Evolutionary conservation across 1,140 invertebrate genomes (phyloP).

Genomic region (Drosophila murphyi): DNA sequence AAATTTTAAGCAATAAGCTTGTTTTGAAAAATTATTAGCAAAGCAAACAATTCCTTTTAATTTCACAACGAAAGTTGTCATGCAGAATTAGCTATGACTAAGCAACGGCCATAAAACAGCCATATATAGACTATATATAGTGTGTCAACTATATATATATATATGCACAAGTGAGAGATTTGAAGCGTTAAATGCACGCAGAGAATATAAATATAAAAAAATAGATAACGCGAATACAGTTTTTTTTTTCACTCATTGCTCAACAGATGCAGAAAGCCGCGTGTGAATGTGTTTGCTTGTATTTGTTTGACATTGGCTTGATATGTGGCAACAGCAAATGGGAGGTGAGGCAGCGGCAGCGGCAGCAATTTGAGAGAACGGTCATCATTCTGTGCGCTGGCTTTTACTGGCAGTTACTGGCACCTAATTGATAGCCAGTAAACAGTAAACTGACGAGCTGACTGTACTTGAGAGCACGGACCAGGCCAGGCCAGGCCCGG

Average conservation of each 20-base stretch:
- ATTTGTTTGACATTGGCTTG: constrained; percentile 49
- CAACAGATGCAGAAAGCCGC: constrained; percentile 33
- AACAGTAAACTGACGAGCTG: constrained; percentile 50
- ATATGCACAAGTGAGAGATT: not conserved
- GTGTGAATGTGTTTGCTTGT: constrained; percentile 13
- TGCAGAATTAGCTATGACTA: constrained; percentile 14
- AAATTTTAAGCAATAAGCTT: no score
- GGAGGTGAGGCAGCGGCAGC: not conserved
- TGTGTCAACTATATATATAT: not conserved
- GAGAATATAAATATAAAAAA: not conserved
- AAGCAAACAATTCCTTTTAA: not conserved
- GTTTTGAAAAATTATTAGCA: no score
- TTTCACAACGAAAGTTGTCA: not conserved
- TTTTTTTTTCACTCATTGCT: constrained; percentile 16
- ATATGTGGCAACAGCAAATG: constrained; percentile 10
- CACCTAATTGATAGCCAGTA: constrained; percentile 72
- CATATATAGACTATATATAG: constrained; percentile 13
- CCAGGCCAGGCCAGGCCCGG: constrained; percentile 10
- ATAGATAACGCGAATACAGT: constrained; percentile 15
- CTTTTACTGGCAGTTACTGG: constrained; percentile 13
- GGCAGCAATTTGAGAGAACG: not conserved
- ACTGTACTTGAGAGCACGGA: constrained; percentile 34
- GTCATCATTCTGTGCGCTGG: constrained; percentile 24
- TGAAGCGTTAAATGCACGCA: constrained; percentile 12
- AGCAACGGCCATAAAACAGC: not conserved